Evolutionary conservation across 2,113 vertebrate genomes (phyloP), one percentile per base, ranked within the genome.

Genomic region (Procavia capensis): DNA sequence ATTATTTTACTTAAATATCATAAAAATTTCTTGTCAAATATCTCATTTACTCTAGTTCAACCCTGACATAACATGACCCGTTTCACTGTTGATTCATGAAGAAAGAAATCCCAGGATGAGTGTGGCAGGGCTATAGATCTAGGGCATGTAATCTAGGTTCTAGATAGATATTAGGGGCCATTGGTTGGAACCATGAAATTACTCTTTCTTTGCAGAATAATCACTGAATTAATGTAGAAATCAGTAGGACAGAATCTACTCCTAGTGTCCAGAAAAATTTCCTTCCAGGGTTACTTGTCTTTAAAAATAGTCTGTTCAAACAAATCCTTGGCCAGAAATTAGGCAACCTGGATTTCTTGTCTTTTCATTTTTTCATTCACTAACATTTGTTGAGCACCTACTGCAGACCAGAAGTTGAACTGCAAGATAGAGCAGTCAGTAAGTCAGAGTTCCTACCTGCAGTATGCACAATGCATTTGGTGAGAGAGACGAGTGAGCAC

Each of bases 321-420:
- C 36, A 94, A 22, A 78, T 92, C 50, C 61, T 95, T 93, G 85
- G 20, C 63, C 59, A 92, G 57, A 92, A 93, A 43, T 93, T 93
- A 87, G 61, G 34, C 85, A 9, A 93, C 87, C 50, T 90, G 74
- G 41, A 31, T 91, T 91, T 70, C 16, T 89, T 89, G 27, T 72
- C 45, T 93, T 87, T 95, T 96, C 24, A 80, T 39, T 95, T 84
- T 86, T 89, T 97, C 43, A 86, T 89, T 97, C 45, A 82, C 63
- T 92, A 90, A 72, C 68, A 78, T 31, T 91, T 95, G 36, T 88
- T 95, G 83, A 97, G 31, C 45, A 85, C 47, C 27, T 88, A 45
- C 83, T 93, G 5, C 87, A 50, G 25, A 85, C 87, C 92, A 93
- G 85, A 47, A 84, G 83, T 50, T 92, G n/a, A 93, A 31, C 43